Evolutionary conservation across 2,113 vertebrate species (phyloP).

Genomic region (Megaptera novaeangliae): DNA sequence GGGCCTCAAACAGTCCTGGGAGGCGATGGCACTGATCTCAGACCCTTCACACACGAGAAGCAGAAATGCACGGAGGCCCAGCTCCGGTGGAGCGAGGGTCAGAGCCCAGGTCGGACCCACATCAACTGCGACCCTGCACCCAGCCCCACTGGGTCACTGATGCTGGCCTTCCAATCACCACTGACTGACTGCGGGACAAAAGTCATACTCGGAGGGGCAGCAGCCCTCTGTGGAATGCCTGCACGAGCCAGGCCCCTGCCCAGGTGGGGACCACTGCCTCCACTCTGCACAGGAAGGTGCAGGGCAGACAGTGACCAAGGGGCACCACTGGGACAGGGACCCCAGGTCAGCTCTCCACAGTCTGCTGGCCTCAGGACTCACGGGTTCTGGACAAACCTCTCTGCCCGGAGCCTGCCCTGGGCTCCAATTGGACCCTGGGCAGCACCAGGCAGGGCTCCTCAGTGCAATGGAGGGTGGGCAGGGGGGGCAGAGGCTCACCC

Average conservation of each 20-base stretch:
- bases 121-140: background rate
- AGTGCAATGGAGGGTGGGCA: background rate
- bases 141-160: background rate
- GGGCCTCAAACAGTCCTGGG: background rate
- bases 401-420: background rate
- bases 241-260: fast-evolving
- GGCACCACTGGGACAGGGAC: background rate
- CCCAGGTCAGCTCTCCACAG: background rate
- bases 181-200: fast-evolving
- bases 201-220: background rate
- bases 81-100: background rate
- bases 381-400: background rate
- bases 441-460: background rate
- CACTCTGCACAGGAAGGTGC: background rate
- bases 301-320: no score
- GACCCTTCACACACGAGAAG: background rate
- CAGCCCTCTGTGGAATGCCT: fast-evolving
- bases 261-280: background rate
- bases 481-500: conserved; percentile 77
- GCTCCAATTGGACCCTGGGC: background rate
- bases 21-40: background rate
- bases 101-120: background rate
- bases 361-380: background rate
- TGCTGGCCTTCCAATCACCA: background rate
- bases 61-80: background rate